Evolutionary conservation across 2,113 vertebrate species (phyloP), one percentile per base, ranked within the genome.

Genomic region (Barnardius zonarius): DNA sequence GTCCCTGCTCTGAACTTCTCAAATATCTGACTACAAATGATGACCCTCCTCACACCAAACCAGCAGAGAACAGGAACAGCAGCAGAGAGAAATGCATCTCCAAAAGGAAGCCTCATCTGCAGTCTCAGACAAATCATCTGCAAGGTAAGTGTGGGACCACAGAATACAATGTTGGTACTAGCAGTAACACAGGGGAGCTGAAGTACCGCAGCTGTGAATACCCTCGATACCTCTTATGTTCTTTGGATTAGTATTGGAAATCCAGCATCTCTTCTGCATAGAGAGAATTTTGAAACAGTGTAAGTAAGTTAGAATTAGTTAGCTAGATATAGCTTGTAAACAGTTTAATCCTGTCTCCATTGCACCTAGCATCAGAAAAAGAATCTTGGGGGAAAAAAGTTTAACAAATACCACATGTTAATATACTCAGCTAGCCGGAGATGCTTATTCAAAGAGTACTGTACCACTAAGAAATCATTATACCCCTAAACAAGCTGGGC

Each of bases 11-110:
- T 15, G 99, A 99, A 98, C 98, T 99, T 97, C 99, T 99, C 95
- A 99, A 99, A 96, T 99, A 99, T 98, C 98, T 99, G 97, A 99
- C 99, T 95, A 99, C 99, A 23, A 99, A 98, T 44, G 99, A 99
- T 98, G 99, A 99, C 98, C 98, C 98, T 97, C 98, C 99, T 97
- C 99, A 99, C 97, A 98, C 98, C 98, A 99, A 99, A 99, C 98
- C 98, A 97, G 97, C 98, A 97, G 99, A 99, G 94, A 98, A 98
- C 97, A 99, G 98, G 95, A 98, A 98, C 97, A 97, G 97, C 97
- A 99, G 98, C 98, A 98, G 98, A 97, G 99, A 99, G 96, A 99
- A 99, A 98, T 98, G 98, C 97, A 98, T 96, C 94, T 98, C 97
- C 98, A 98, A 98, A 98, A 98, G 98, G 97, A 99, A 99, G 97